A percentile compares a stretch with the other conserved stretches of the same genome.
Evolutionary conservation across 2,888 invertebrate species (phyloP).

Genomic region (Pseudococcus viburni): DNA sequence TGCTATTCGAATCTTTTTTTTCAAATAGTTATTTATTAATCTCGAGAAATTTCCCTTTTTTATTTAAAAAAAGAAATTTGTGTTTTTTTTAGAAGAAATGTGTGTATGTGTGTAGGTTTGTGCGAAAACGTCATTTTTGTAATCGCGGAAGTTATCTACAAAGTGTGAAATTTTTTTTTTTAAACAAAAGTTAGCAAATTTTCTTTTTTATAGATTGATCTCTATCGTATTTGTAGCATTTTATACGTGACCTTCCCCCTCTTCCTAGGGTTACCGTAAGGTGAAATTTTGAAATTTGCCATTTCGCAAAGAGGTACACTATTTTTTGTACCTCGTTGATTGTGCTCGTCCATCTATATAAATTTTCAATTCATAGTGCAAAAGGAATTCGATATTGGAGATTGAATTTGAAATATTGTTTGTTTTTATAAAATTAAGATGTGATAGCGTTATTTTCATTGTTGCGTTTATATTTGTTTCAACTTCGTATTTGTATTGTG

Average conservation of each 20-base stretch:
- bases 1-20: neutral
- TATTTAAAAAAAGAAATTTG: neutral
- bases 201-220: conserved; percentile 41
- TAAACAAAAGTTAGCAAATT: neutral
- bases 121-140: conserved; percentile 5
- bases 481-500: conserved; percentile 43
- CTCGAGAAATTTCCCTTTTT: neutral
- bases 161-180: conserved; percentile 15
- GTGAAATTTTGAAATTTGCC: conserved; percentile 30
- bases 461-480: conserved; percentile 52
- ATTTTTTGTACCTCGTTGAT: neutral
- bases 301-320: neutral
- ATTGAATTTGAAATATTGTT: conserved; percentile 41
- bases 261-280: conserved; percentile 26
- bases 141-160: neutral
- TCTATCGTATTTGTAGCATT: conserved; percentile 32
- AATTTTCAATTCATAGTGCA: neutral
- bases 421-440: conserved; percentile 52
- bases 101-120: conserved; percentile 1
- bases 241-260: conserved; percentile 15
- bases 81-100: neutral
- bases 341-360: conserved; percentile 44
- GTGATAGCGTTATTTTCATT: conserved; percentile 54
- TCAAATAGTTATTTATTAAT: neutral
- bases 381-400: conserved; percentile 34